These are phyloP conservation scores for Yponomeuta cagnagella DNA, from an alignment of 2,888 invertebrate genomes.

Conservation along the genomic window DNA sequence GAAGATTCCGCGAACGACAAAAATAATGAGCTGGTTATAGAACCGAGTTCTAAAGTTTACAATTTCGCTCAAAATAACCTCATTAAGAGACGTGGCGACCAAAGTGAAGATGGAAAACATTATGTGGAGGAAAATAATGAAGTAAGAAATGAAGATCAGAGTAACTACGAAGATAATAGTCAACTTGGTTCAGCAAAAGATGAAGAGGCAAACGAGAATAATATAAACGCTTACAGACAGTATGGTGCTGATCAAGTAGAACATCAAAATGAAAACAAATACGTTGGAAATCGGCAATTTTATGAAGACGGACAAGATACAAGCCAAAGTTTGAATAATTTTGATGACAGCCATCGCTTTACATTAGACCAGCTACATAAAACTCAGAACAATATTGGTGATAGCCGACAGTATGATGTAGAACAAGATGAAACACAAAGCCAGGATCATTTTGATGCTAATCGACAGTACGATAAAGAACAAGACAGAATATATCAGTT, in stretches of 20 bases:
- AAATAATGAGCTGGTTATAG: slow-evolving; percentile 35
- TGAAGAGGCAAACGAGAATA: neutral
- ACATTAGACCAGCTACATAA: neutral
- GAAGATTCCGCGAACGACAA: slow-evolving; percentile 23
- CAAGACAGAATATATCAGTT: neutral
- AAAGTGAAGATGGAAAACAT: slow-evolving; percentile 18
- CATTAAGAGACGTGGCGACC: neutral
- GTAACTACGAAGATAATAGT: slow-evolving; percentile 7
- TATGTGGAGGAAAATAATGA: slow-evolving; percentile 24
- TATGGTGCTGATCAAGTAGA: neutral
- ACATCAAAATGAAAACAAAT: slow-evolving; percentile 3
- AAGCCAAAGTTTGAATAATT: neutral
- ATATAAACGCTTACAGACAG: neutral
- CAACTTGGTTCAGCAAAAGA: neutral
- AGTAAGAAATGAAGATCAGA: slow-evolving; percentile 20
- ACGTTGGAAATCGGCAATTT: neutral
- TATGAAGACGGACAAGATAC: neutral
- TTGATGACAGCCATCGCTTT: neutral
- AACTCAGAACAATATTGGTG: neutral
- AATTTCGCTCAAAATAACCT: slow-evolving; percentile 25
- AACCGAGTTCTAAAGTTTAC: slow-evolving; percentile 46
- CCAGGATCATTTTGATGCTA: neutral
- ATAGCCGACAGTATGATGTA: neutral
- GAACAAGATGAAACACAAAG: slow-evolving; percentile 19
- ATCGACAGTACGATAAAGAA: slow-evolving; percentile 1